Evolutionary conservation across 2,113 vertebrate species (phyloP).

Genomic region (Amphilophus citrinellus): DNA sequence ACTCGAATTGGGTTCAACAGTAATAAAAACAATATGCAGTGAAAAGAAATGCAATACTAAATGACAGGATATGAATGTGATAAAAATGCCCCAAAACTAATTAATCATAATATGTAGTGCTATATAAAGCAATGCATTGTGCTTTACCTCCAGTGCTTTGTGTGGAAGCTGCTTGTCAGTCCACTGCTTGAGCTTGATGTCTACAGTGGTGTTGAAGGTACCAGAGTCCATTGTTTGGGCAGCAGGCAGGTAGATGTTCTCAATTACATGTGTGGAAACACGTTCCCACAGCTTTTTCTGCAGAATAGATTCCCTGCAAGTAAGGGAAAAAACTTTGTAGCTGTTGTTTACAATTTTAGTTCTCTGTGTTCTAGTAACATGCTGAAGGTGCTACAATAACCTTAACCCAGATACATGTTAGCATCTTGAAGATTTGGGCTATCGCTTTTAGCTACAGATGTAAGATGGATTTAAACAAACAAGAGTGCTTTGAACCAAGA

Average conservation of each 20-base stretch:
- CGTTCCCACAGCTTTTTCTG: conserved; percentile 97
- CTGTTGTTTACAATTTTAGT: background rate
- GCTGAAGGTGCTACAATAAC: background rate
- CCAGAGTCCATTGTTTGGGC: conserved; percentile 96
- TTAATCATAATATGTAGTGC: background rate
- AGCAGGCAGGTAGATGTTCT: conserved; percentile 98
- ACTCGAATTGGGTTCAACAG: background rate
- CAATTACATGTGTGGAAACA: conserved; percentile 98
- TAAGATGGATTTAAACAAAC: background rate
- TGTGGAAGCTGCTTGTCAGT: conserved; percentile 98
- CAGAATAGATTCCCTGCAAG: conserved; percentile 93
- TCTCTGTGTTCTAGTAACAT: background rate
- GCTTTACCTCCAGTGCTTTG: conserved; percentile 94
- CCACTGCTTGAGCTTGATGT: conserved; percentile 99
- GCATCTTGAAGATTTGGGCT: background rate
- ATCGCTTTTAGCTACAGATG: background rate
- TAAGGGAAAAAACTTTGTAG: background rate
- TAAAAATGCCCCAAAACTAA: background rate
- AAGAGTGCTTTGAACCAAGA: background rate
- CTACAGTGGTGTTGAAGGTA: conserved; percentile 98
- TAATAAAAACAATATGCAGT: background rate
- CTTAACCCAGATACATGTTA: background rate
- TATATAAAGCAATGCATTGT: background rate
- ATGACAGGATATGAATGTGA: background rate
- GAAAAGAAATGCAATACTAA: background rate